phyloP scores from a whole-genome alignment of 2,888 invertebrate species.

The Xylota sylvarum region DNA sequence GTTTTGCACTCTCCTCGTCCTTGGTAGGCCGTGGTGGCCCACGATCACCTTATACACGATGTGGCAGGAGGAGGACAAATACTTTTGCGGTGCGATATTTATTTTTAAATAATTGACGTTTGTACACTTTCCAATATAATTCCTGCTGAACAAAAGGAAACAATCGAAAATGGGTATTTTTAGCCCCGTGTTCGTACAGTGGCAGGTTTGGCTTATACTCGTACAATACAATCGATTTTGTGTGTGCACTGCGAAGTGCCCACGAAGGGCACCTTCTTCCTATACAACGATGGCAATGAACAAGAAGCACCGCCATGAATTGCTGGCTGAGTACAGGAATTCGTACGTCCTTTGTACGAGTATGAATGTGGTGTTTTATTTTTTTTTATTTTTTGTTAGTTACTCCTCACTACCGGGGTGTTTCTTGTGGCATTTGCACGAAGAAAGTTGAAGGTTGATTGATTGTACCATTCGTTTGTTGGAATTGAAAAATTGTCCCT shows the following conservation, averaged over 20 bases:
- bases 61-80: not conserved
- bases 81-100: slow-evolving; percentile 63
- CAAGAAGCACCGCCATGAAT: slow-evolving; percentile 7
- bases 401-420: slow-evolving; percentile 14
- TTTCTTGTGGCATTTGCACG: slow-evolving; percentile 61
- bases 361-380: slow-evolving; percentile 2
- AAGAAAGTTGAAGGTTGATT: slow-evolving; percentile 71
- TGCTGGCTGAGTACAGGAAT: not conserved
- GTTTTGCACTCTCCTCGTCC: slow-evolving; percentile 42
- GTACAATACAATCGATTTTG: slow-evolving; percentile 59
- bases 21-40: slow-evolving; percentile 29
- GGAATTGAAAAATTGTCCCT: slow-evolving; percentile 59
- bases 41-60: slow-evolving; percentile 28
- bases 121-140: slow-evolving; percentile 59
- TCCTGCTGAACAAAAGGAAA: slow-evolving; percentile 55
- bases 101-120: slow-evolving; percentile 75
- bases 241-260: slow-evolving; percentile 34
- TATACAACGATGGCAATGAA: slow-evolving; percentile 38
- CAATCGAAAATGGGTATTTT: slow-evolving; percentile 49
- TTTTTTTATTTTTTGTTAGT: slow-evolving; percentile 3
- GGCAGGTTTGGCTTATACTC: slow-evolving; percentile 15
- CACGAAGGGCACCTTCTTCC: slow-evolving; percentile 29
- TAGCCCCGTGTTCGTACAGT: no score
- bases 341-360: slow-evolving; percentile 30
- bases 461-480: slow-evolving; percentile 60